A percentile compares a stretch with the other conserved stretches of the same genome.
Conservation (phyloP, 2,797 vertebrate genomes). For the Cryptoblepharus egeriae region DNA sequence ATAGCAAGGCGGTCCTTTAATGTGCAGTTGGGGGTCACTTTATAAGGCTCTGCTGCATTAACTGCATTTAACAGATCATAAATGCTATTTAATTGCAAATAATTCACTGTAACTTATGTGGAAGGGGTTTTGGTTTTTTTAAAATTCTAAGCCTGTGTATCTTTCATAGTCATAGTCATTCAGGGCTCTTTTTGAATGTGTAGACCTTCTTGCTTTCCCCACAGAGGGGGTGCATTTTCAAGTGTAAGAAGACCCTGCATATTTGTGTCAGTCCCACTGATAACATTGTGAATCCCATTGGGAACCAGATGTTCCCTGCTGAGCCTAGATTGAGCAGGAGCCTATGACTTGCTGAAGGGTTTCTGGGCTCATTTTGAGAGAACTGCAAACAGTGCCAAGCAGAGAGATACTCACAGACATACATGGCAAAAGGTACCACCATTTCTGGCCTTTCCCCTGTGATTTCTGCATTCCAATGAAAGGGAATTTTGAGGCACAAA, state of each 20-base stretch:
- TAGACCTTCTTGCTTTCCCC: conserved; percentile 33
- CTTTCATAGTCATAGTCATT: conserved; percentile 14
- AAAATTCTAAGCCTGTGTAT: conserved; percentile 29
- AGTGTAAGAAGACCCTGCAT: neutral
- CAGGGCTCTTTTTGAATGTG: neutral
- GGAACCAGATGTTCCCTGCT: neutral
- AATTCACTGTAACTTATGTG: conserved; percentile 44
- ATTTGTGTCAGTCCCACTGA: neutral
- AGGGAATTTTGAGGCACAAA: neutral
- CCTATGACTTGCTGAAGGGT: neutral
- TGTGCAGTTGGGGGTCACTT: conserved; percentile 56
- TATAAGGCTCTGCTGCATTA: conserved; percentile 60
- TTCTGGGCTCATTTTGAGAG: neutral
- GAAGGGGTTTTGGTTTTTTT: conserved; percentile 45
- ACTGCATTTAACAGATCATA: conserved; percentile 66
- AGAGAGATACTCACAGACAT: neutral
- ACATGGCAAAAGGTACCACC: neutral
- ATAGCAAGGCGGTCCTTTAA: conserved; percentile 55
- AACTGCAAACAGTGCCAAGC: neutral
- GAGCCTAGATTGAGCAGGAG: neutral
- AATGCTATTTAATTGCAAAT: conserved; percentile 66
- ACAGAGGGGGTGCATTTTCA: neutral
- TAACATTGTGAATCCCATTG: neutral
- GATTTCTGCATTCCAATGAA: neutral
- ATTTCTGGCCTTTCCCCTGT: neutral